Evolutionary conservation across 2,888 invertebrate genomes (phyloP).

Genomic region (Spatulosminthurus flaviceps): DNA sequence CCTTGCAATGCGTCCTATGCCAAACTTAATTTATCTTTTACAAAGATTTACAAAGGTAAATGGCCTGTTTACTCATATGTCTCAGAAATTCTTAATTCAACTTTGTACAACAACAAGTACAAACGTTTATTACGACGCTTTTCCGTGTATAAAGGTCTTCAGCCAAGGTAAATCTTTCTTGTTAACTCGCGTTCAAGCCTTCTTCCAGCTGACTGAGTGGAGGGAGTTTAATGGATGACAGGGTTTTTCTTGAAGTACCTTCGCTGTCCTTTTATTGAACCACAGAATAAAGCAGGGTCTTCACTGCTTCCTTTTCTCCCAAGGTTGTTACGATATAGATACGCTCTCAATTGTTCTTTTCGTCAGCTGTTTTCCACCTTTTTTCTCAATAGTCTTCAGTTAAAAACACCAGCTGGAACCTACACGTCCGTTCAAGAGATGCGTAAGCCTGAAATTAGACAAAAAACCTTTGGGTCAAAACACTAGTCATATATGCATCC

Average conservation of each 20-base stretch:
- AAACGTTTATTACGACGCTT: no score
- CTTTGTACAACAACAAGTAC: no score
- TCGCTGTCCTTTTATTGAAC: not conserved
- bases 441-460: not conserved
- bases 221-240: not conserved
- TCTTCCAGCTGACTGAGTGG: not conserved
- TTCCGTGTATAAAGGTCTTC: no score
- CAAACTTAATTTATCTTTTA: not conserved
- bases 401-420: slow-evolving; percentile 23
- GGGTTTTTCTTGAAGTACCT: not conserved
- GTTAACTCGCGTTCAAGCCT: not conserved
- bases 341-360: not conserved
- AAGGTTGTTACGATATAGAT: slow-evolving; percentile 5
- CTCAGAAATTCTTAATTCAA: not conserved
- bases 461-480: slow-evolving; percentile 30
- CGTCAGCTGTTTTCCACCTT: slow-evolving; percentile 36
- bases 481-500: not conserved
- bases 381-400: not conserved
- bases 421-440: not conserved
- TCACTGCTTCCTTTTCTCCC: not conserved
- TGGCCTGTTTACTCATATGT: slow-evolving; percentile 5
- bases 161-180: no score
- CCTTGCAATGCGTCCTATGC: not conserved
- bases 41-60: slow-evolving; percentile 6
- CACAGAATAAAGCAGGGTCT: not conserved